phyloP scores from a whole-genome alignment of 2,888 invertebrate genomes.

The Brassicogethes aeneus region DNA sequence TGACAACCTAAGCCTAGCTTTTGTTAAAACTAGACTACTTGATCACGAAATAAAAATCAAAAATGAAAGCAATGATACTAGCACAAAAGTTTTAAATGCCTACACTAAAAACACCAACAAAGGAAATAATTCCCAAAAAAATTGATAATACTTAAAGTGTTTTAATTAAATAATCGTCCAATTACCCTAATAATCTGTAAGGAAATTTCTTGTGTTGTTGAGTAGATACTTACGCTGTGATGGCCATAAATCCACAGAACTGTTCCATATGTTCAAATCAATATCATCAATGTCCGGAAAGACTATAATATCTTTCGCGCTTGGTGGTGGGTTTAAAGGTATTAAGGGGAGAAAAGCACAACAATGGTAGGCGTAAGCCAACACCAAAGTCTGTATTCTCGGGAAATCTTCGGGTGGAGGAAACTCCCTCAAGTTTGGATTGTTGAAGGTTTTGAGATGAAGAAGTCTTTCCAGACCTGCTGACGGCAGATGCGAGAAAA shows the following conservation, averaged over 20 bases:
- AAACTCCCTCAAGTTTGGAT: slow-evolving; percentile 78
- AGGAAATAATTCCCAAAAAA: not conserved
- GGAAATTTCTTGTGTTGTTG: not conserved
- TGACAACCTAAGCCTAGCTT: too few relatives aligned
- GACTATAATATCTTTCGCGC: slow-evolving; percentile 55
- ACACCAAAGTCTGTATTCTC: slow-evolving; percentile 70
- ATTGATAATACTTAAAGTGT: too few relatives aligned
- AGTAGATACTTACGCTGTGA: slow-evolving; percentile 58
- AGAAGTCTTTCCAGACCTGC: slow-evolving; percentile 69
- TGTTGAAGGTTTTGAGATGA: slow-evolving; percentile 87
- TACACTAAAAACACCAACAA: slow-evolving; percentile 4
- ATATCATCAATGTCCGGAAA: slow-evolving; percentile 63
- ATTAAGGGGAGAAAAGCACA: slow-evolving; percentile 75
- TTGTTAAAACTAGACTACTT: too few relatives aligned
- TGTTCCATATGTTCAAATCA: slow-evolving; percentile 71
- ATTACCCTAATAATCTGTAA: not conserved
- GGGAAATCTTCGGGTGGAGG: slow-evolving; percentile 83
- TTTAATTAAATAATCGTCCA: too few relatives aligned
- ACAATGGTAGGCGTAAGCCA: slow-evolving; percentile 95
- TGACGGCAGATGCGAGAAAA: slow-evolving; percentile 74
- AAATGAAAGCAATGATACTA: too few relatives aligned
- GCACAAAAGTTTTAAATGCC: too few relatives aligned
- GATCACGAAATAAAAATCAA: too few relatives aligned
- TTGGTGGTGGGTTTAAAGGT: slow-evolving; percentile 42
- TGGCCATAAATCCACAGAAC: slow-evolving; percentile 74